phyloP scores from a whole-genome alignment of 1,140 invertebrate species.

The Drosophila nigromelanica region DNA sequence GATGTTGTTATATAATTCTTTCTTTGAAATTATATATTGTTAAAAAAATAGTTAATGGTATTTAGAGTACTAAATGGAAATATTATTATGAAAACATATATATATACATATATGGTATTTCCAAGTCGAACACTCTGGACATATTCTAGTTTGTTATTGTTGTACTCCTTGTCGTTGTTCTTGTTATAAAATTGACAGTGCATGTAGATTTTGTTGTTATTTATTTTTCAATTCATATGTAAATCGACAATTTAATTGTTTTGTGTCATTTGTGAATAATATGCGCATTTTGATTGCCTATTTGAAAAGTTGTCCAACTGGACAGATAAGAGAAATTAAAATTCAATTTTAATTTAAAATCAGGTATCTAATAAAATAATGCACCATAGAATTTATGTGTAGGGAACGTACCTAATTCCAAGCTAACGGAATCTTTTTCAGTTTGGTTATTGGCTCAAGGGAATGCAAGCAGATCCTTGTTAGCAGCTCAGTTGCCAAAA shows the following conservation, averaged over 20 bases:
- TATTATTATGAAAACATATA: too few relatives aligned
- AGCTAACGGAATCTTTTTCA: neutral
- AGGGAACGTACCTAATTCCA: neutral
- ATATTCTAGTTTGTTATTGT: neutral
- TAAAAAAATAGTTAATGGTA: too few relatives aligned
- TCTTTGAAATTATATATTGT: too few relatives aligned
- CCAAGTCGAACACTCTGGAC: neutral
- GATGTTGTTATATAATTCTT: too few relatives aligned
- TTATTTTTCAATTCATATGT: constrained; percentile 44
- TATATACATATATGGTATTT: neutral
- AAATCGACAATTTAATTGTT: constrained; percentile 45
- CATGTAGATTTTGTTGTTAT: constrained; percentile 12
- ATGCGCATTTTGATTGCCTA: constrained; percentile 43
- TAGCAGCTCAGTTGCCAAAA: neutral
- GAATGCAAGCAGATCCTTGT: neutral
- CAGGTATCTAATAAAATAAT: neutral
- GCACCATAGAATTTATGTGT: neutral
- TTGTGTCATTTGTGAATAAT: constrained; percentile 33
- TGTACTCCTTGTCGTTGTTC: neutral
- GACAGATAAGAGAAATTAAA: neutral
- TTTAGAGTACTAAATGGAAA: too few relatives aligned
- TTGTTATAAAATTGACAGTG: neutral
- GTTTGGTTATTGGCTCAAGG: constrained; percentile 5
- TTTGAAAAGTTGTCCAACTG: constrained; percentile 2
- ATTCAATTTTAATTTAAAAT: constrained; percentile 25